phyloP scores from a whole-genome alignment of 2,888 invertebrate species.

The Calameuta idolon region DNA sequence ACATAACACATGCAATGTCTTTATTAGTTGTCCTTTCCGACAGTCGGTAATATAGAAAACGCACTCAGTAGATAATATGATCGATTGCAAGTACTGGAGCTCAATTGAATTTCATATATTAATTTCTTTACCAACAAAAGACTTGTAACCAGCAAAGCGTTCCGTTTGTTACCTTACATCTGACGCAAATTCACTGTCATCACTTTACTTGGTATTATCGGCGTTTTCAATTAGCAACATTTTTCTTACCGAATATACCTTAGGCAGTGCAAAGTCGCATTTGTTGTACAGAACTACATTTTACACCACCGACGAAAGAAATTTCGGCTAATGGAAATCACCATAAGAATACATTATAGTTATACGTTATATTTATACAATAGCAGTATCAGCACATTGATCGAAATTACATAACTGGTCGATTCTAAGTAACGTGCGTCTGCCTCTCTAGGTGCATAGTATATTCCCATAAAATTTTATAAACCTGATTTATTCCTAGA shows the following conservation, averaged over 20 bases:
- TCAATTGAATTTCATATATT: not conserved
- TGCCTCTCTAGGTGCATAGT: not conserved
- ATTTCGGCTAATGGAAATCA: not conserved
- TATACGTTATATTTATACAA: not conserved
- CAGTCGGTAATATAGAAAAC: not conserved
- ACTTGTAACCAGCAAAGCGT: not conserved
- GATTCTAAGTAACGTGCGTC: not conserved
- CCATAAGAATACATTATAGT: not conserved
- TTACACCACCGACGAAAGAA: not conserved
- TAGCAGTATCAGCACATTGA: not conserved
- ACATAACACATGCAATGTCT: not conserved
- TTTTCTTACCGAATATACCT: not conserved
- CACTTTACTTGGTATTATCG: not conserved
- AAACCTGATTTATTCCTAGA: not conserved
- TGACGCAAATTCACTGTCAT: not conserved
- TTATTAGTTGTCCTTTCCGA: not conserved
- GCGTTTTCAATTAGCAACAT: not conserved
- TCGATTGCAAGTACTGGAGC: not conserved
- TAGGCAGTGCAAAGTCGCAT: not conserved
- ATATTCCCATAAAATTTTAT: not conserved
- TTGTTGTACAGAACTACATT: not conserved
- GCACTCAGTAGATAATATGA: not conserved
- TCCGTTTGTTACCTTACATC: not conserved
- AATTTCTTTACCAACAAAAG: not conserved
- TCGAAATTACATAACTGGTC: not conserved